Conservation (phyloP, 2,797 vertebrate species). For the Rhabdophis nuchalis region DNA sequence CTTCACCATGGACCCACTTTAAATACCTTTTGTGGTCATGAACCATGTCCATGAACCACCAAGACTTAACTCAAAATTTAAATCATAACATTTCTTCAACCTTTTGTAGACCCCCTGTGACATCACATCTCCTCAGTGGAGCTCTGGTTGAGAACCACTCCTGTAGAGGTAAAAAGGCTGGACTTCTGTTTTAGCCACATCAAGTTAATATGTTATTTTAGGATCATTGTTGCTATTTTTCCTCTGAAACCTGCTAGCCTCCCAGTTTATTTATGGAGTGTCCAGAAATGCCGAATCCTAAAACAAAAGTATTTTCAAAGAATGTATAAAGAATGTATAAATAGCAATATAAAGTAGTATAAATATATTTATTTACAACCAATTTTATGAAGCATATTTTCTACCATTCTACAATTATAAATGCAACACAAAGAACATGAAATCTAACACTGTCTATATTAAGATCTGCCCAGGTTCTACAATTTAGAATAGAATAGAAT, state of each 20-base stretch:
- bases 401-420: background rate
- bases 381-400: background rate
- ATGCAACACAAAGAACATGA: background rate
- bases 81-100: background rate
- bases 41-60: background rate
- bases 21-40: background rate
- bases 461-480: background rate
- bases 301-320: background rate
- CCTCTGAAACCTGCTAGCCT: background rate
- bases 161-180: background rate
- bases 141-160: background rate
- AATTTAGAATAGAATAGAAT: background rate
- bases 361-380: background rate
- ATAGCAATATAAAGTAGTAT: background rate
- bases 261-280: background rate
- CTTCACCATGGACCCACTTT: background rate
- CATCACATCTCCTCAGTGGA: background rate
- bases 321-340: background rate
- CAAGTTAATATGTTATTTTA: background rate
- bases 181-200: background rate
- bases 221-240: background rate
- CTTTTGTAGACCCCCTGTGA: background rate
- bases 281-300: background rate
- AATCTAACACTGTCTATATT: background rate
- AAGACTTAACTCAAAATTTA: background rate